Evolutionary conservation across 2,797 vertebrate species (phyloP).

Genomic region (Takifugu ocellatus): DNA sequence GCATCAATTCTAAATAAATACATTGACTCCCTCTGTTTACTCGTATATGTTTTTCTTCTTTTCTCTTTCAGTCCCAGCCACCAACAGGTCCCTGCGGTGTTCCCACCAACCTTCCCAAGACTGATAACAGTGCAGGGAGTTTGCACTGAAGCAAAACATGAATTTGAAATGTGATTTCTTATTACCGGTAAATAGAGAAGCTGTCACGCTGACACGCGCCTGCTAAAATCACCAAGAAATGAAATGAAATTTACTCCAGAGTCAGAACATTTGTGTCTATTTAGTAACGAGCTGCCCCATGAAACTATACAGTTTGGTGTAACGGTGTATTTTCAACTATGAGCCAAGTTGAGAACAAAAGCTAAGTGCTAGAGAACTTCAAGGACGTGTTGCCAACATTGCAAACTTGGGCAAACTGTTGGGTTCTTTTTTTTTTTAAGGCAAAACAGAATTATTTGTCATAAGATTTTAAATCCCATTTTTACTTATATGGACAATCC

Average conservation of each 20-base stretch:
- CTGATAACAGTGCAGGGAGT: slow-evolving; percentile 9
- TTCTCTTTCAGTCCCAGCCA: slow-evolving; percentile 1
- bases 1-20: too few relatives aligned
- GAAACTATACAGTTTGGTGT: neutral
- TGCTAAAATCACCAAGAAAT: slow-evolving; percentile 31
- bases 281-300: too few relatives aligned
- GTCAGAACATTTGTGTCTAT: too few relatives aligned
- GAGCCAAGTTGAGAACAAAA: neutral
- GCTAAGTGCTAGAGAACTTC: slow-evolving; percentile 7
- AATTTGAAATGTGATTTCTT: slow-evolving; percentile 37
- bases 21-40: too few relatives aligned
- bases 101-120: slow-evolving; percentile 3
- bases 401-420: slow-evolving; percentile 7
- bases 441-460: neutral
- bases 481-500: too few relatives aligned
- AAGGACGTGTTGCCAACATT: neutral
- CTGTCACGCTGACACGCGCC: slow-evolving; percentile 30
- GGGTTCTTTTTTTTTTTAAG: neutral
- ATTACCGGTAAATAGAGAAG: slow-evolving; percentile 11
- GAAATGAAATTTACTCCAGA: too few relatives aligned
- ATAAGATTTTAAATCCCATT: neutral
- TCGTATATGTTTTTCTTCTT: neutral
- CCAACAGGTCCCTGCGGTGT: neutral
- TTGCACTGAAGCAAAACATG: slow-evolving; percentile 26
- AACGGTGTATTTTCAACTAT: neutral